Evolutionary conservation across 1,140 invertebrate species (phyloP), one percentile per base, ranked within the genome.

Genomic region (Thaumatotibia leucotreta): DNA sequence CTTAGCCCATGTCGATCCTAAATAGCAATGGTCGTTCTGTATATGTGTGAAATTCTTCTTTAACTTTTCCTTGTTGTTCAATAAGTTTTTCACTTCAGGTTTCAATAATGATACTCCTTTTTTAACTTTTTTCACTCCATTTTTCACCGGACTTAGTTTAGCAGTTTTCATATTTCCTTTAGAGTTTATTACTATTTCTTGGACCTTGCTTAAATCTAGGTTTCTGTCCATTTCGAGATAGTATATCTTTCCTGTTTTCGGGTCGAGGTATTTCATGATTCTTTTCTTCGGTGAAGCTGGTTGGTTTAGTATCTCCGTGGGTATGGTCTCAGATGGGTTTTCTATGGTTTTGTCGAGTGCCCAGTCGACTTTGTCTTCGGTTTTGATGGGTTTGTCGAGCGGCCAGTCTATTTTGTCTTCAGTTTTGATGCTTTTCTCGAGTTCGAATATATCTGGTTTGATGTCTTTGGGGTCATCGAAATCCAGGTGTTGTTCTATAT

Each of bases 211-310:
- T 4, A 90, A 24, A 50, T 89, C 86, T 65, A 90, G 49, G 1
- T 76, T 73, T 54, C 83, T 73, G 27, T 91, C 86, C 80, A 91
- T 81, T 80, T 91, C 86, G 69, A 91, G 65, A 67, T 88, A 91
- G 50, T 88, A 89, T 64, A 91, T 88, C 66, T 88, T 91, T 1
- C 86, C 81, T 23, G 88, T 89, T 0, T 70, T 80, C 0, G 84
- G 83, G 39, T 91, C 88, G 49, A 91, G 80, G 52, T 89, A 91
- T 70, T 91, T 91, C 68, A 91, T 82, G 63, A 91, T 88, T 22
- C 84, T 65, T 35, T 88, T 89, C 29, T 82, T 81, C 0, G 73
- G 66, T 17, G 67, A 65, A 0, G 70, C 66, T 0, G 73, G 66
- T 50, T 77, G 67, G 10, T 58, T 79, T 1, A 74, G 23, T 14